phyloP scores from a whole-genome alignment of 2,113 vertebrate species.

The Clarias gariepinus region DNA sequence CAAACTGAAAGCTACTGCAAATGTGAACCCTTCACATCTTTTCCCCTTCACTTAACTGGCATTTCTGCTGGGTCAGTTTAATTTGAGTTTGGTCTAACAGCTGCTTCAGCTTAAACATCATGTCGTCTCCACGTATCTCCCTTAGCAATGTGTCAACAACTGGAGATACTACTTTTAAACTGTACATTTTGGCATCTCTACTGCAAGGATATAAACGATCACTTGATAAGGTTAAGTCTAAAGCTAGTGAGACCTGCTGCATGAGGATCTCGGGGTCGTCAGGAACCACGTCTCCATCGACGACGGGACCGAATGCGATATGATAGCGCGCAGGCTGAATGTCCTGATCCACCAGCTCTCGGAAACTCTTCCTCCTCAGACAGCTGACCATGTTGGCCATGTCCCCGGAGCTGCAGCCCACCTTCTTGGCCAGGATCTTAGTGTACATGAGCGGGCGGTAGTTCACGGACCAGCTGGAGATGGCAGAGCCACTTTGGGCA shows the following conservation, averaged over 20 bases:
- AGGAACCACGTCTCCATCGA: conserved; percentile 93
- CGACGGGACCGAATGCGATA: conserved; percentile 93
- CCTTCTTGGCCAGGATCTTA: conserved; percentile 86
- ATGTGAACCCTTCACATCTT: neutral
- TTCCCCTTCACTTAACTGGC: neutral
- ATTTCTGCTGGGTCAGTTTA: neutral
- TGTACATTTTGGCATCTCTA: neutral
- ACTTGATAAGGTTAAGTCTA: neutral
- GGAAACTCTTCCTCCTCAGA: conserved; percentile 84
- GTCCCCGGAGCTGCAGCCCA: conserved; percentile 86
- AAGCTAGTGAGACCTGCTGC: conserved; percentile 78
- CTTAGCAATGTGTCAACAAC: neutral
- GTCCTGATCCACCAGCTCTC: conserved; percentile 93
- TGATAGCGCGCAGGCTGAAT: conserved; percentile 95
- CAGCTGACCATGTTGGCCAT: conserved; percentile 86
- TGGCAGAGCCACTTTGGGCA: conserved; percentile 91
- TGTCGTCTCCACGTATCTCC: neutral
- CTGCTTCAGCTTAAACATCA: neutral
- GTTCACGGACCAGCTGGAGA: conserved; percentile 96
- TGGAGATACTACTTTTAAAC: neutral
- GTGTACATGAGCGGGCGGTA: conserved; percentile 90
- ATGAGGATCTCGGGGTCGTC: conserved; percentile 96
- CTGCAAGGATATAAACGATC: neutral
- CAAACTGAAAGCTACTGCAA: neutral
- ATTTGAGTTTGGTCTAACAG: neutral